phyloP scores from a whole-genome alignment of 2,888 invertebrate species.

The Polydrusus cervinus region DNA sequence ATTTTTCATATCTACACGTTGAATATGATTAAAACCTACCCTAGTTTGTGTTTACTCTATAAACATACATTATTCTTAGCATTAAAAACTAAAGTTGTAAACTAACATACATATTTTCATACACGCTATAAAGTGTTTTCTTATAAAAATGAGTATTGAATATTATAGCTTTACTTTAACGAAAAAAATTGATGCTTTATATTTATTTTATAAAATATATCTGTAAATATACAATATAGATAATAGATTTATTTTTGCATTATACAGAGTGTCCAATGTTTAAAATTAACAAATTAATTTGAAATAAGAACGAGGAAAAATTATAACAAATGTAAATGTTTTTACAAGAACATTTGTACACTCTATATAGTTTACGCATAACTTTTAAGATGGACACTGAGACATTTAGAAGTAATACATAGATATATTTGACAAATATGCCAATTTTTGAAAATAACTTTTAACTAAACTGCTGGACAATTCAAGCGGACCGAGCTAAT shows the following conservation, averaged over 20 bases:
- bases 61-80: not conserved
- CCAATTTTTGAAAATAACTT: constrained; percentile 51
- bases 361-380: constrained; percentile 40
- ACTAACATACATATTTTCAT: not conserved
- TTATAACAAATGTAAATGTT: not conserved
- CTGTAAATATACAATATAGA: constrained; percentile 46
- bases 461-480: too few species aligned
- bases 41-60: not conserved
- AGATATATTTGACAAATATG: constrained; percentile 47
- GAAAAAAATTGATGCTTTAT: constrained; percentile 20
- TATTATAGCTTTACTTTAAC: constrained; percentile 15
- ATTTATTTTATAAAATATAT: constrained; percentile 49
- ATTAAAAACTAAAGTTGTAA: not conserved
- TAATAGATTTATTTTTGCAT: constrained; percentile 18
- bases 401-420: constrained; percentile 48
- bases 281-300: not conserved
- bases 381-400: constrained; percentile 47
- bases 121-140: not conserved
- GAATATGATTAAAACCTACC: not conserved
- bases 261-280: constrained; percentile 28
- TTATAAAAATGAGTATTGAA: constrained; percentile 32
- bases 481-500: too few species aligned
- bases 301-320: not conserved
- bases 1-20: too few species aligned
- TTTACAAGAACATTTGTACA: not conserved